phyloP scores from a whole-genome alignment of 2,113 vertebrate genomes.

The Neogobius melanostomus region DNA sequence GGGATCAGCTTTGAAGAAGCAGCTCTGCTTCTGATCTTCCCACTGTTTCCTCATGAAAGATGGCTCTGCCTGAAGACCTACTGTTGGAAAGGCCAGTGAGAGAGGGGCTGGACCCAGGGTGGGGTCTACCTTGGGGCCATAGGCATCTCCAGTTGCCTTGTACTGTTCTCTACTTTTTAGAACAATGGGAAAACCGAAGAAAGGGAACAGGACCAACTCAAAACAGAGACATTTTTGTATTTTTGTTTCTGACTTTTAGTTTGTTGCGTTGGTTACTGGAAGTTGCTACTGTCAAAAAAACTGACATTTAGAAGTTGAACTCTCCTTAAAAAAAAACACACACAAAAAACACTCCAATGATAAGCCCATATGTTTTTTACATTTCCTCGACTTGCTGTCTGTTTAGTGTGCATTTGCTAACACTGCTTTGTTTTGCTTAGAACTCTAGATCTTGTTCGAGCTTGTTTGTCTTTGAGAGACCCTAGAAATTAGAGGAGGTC shows the following conservation, averaged over 20 bases:
- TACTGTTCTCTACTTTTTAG: constrained; percentile 50
- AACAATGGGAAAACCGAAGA: constrained; percentile 22
- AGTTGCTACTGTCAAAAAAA: no score
- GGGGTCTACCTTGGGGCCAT: constrained; percentile 57
- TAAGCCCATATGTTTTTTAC: no score
- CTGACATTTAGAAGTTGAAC: no score
- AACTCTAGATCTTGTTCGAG: constrained; percentile 2
- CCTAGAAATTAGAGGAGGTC: constrained; percentile 22
- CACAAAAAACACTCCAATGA: no score
- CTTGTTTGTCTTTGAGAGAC: neutral
- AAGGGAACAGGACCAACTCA: neutral
- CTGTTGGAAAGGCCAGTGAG: constrained; percentile 48
- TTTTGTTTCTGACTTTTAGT: neutral
- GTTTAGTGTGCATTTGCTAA: neutral
- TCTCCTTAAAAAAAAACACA: no score
- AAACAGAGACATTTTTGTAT: neutral
- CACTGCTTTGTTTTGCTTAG: neutral
- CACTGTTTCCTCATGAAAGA: constrained; percentile 51
- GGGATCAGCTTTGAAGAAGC: constrained; percentile 64
- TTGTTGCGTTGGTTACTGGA: neutral
- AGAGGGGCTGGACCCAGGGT: constrained; percentile 55
- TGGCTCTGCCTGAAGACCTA: constrained; percentile 53
- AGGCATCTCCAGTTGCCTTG: constrained; percentile 61
- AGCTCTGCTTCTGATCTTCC: constrained; percentile 61
- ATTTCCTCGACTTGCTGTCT: neutral